Evolutionary conservation across 1,140 invertebrate species (phyloP).

Genomic region (Physella acuta): DNA sequence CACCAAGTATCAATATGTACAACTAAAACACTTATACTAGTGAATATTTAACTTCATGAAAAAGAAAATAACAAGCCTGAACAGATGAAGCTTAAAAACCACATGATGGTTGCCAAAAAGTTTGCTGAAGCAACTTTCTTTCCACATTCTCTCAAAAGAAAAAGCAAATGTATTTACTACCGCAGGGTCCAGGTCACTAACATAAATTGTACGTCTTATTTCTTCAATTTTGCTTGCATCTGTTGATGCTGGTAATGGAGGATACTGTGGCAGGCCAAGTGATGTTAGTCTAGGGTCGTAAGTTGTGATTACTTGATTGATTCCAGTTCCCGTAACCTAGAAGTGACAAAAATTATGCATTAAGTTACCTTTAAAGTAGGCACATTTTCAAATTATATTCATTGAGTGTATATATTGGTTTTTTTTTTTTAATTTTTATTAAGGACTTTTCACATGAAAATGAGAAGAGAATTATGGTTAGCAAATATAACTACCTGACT

Average conservation of each 20-base stretch:
- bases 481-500: no score
- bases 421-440: neutral
- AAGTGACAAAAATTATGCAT: constrained; percentile 13
- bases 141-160: no score
- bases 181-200: constrained; percentile 73
- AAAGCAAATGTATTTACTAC: no score
- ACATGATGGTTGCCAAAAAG: no score
- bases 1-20: no score
- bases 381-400: neutral
- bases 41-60: no score
- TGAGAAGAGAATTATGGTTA: no score
- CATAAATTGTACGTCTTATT: constrained; percentile 85
- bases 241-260: constrained; percentile 84
- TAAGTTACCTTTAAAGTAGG: neutral
- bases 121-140: no score
- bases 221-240: constrained; percentile 93
- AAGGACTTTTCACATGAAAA: neutral
- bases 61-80: no score
- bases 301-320: constrained; percentile 82
- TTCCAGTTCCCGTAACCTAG: constrained; percentile 79
- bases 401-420: no score
- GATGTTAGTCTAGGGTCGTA: constrained; percentile 81
- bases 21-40: no score
- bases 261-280: constrained; percentile 86
- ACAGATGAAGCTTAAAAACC: no score